Base-by-base conservation (phyloP, 2,888 invertebrate species). In the Eristalis tenax region DNA sequence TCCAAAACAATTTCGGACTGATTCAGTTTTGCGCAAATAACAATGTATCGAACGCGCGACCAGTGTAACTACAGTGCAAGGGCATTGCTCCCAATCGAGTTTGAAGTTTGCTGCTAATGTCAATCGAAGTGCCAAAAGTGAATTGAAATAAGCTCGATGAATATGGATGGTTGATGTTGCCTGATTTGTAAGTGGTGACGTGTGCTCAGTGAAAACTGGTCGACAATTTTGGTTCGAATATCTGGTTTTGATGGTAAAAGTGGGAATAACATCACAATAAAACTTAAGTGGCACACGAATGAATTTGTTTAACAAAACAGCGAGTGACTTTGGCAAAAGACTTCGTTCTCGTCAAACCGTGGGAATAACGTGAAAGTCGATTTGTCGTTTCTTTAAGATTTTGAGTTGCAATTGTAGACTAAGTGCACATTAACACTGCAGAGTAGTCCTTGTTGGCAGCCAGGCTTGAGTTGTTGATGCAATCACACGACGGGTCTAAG, bases 111-210 rank as follows among this genome's bases (percentile, higher is more conserved):
- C 69, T 70, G 79, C 64, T 83, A 80, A 87, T 83, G 79, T 64
- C 83, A 87, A 50, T 87, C 73, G 87, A 76, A 76, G 79, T 73
- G 64, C 87, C 75, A 73, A 80, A 87, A 83, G 59, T 73, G 50
- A 18, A 87, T 87, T 87, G 76, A 83, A 87, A 87, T 83, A 40
- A 66, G 38, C 65, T 18, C n/a, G 71, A 76, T 83, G 61, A 18
- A 83, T 79, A 79, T 83, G 83, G 83, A 79, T 76, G 66, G 15
- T 78, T 10, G 69, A 76, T 69, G 63, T 73, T 2, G 38, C 85
- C 85, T 77, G 78, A 82, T 82, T 69, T 38, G 85, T 74, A 73
- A 61, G 57, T 56, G 68, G 69, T 78, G 50, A 50, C 50, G 50
- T 50, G 50, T 50, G 50, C 18, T 50, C 50, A 50, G 50, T 50